These are phyloP conservation scores for Danaus plexippus DNA, from an alignment of 1,140 invertebrate species.

Conservation along the genomic window DNA sequence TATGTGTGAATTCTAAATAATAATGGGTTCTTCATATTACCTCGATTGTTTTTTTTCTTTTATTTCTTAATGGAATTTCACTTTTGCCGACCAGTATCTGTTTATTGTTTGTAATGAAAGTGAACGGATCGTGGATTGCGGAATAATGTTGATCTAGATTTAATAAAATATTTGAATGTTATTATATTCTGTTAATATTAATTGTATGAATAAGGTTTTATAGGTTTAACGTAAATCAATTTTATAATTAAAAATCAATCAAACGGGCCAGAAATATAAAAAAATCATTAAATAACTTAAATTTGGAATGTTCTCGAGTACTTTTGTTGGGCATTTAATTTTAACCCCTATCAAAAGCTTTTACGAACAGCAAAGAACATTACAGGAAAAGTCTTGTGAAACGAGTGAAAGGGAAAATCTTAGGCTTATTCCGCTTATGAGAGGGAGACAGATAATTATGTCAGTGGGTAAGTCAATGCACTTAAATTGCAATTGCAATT, in stretches of 20 bases:
- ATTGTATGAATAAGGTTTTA: no score
- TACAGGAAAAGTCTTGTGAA: slow-evolving; percentile 20
- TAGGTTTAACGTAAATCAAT: no score
- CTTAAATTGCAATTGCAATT: slow-evolving; percentile 28
- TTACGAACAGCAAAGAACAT: neutral
- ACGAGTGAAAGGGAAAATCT: slow-evolving; percentile 7
- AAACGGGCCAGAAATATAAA: no score
- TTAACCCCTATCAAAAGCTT: no score
- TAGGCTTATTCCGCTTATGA: slow-evolving; percentile 10
- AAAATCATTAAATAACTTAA: no score
- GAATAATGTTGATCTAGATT: slow-evolving; percentile 1
- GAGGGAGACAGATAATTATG: slow-evolving; percentile 39
- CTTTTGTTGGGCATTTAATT: no score
- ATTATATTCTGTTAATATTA: no score
- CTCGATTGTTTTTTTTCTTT: slow-evolving; percentile 7
- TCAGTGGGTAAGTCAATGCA: slow-evolving; percentile 52
- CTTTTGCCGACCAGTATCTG: slow-evolving; percentile 7
- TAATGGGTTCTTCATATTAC: slow-evolving; percentile 3
- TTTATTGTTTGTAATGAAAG: slow-evolving; percentile 9
- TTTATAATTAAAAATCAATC: no score
- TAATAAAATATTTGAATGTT: slow-evolving; percentile 1
- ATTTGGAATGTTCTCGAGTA: no score
- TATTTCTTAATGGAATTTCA: slow-evolving; percentile 11
- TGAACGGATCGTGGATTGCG: slow-evolving; percentile 10
- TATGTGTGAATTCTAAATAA: no score